Base-by-base conservation (phyloP, 92 coral and sea anemone species). In the Hydrozoanthus gracilis region DNA sequence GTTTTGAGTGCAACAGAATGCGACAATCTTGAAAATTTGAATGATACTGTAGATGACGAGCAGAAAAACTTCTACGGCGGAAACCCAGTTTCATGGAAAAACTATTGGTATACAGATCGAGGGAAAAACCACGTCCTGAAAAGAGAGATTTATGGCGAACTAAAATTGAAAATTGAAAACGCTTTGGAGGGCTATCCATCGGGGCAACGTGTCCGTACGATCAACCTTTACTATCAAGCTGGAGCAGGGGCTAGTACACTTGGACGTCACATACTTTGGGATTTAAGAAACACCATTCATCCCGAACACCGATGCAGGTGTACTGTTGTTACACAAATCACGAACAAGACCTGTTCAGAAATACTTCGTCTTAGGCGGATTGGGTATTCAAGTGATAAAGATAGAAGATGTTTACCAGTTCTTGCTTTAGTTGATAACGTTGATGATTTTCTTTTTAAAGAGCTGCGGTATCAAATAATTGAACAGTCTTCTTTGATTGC, bases 161-260 rank as follows among this genome's bases (percentile, higher is more conserved):
- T 88, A 0, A 83, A 68, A 54, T 13, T 0, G n/a, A 73, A 76
- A 50, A 65, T 88, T 50, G 82, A 88, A 75, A 51, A 55, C 4
- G 0, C 74, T 20, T 50, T 73, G 13, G 62, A 58, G 14, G 56
- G 80, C n/a, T 69, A 27, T 27, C 39, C 56, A 52, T 6, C 72
- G 3, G 75, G 76, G 3, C 79, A 87, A 39, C 67, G 47, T 14
- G 86, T 89, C 12, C 92, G 78, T 12, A 89, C 89, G 7, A 50
- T 85, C 10, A 84, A 77, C 3, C 44, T 89, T 8, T 85, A 77
- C 62, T 88, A 89, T 49, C 92, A 89, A n/a, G 82, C 85, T 16
- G 92, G 92, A n/a, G 92, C 92, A 15, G 92, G 92, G 6, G 89
- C 89, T 44, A 89, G 88, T 39, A 89, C 89, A 2, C 86, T 89